These are phyloP conservation scores for Falco biarmicus DNA, from an alignment of 2,797 vertebrate species.

Conservation along the genomic window DNA sequence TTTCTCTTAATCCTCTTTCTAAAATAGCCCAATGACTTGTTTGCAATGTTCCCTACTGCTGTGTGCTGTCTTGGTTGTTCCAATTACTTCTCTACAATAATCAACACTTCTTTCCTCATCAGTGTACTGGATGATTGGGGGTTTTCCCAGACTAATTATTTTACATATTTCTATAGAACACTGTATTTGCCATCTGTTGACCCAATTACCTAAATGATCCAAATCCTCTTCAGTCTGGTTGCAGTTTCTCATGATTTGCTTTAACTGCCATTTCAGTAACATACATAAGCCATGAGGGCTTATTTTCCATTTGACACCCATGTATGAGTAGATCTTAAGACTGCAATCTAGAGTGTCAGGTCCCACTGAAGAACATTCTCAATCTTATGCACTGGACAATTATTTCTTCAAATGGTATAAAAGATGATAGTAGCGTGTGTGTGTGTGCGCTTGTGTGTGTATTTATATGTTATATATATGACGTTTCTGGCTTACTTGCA, in stretches of 20 bases:
- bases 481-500: not conserved
- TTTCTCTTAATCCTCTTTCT: slow-evolving; percentile 11
- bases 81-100: slow-evolving; percentile 79
- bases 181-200: slow-evolving; percentile 35
- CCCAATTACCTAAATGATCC: slow-evolving; percentile 31
- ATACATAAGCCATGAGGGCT: not conserved
- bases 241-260: slow-evolving; percentile 9
- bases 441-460: too few relatives aligned
- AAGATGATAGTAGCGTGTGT: not conserved
- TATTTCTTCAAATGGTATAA: not conserved
- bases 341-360: not conserved
- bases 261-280: not conserved
- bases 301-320: not conserved
- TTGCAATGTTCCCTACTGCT: slow-evolving; percentile 17
- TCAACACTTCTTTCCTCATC: slow-evolving; percentile 85
- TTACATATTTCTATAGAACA: slow-evolving; percentile 77
- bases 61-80: slow-evolving; percentile 68
- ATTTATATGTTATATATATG: not conserved
- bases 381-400: not conserved
- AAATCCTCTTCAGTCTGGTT: slow-evolving; percentile 20
- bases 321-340: not conserved
- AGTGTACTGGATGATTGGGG: slow-evolving; percentile 80
- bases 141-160: slow-evolving; percentile 81
- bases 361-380: not conserved
- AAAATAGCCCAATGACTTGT: slow-evolving; percentile 17